phyloP scores from a whole-genome alignment of 2,113 vertebrate genomes.

The Chaetura pelagica region DNA sequence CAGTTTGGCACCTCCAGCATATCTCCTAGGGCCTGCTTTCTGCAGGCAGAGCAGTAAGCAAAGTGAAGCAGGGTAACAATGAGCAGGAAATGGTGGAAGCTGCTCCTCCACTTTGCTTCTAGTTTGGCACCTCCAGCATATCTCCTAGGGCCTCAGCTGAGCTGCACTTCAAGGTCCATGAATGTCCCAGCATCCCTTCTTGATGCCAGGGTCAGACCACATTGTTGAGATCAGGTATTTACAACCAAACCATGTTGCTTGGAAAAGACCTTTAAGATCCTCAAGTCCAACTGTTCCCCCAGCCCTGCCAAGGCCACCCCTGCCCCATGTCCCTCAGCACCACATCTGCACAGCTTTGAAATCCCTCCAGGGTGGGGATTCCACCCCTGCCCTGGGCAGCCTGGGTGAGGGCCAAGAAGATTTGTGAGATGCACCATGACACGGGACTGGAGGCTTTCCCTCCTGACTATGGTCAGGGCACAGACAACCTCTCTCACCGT shows the following conservation, averaged over 20 bases:
- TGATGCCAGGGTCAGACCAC: rapidly evolving
- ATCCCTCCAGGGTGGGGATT: too few species aligned
- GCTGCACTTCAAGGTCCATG: background rate
- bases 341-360: too few species aligned
- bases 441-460: rapidly evolving
- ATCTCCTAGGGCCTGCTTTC: background rate
- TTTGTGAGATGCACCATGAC: rapidly evolving
- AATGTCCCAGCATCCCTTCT: background rate
- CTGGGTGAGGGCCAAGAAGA: background rate
- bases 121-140: background rate
- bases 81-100: background rate
- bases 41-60: background rate
- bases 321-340: too few species aligned
- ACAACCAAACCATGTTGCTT: too few species aligned
- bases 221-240: background rate
- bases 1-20: background rate
- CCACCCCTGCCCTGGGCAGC: too few species aligned
- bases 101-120: background rate
- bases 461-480: rapidly evolving
- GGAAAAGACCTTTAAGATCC: too few species aligned
- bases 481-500: rapidly evolving
- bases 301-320: too few species aligned
- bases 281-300: too few species aligned
- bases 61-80: background rate
- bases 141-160: background rate